Conservation (phyloP, 2,113 vertebrate species). For the Semnopithecus entellus region DNA sequence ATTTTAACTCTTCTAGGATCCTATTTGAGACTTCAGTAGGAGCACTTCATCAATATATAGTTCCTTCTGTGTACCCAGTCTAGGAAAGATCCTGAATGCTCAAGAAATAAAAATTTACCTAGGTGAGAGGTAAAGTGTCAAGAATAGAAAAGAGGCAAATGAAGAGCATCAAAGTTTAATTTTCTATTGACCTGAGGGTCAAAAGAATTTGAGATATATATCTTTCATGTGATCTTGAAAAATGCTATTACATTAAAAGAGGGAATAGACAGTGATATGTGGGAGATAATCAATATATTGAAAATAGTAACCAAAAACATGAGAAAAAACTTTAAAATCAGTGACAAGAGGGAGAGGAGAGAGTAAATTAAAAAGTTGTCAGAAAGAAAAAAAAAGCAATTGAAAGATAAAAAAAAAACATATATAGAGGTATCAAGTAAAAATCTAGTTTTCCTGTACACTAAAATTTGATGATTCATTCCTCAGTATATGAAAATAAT, state of each 20-base stretch:
- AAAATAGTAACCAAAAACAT: neutral
- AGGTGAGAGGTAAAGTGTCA: neutral
- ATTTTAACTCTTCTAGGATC: neutral
- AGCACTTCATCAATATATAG: neutral
- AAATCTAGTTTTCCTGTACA: neutral
- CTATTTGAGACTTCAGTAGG: neutral
- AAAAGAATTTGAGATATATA: slow-evolving; percentile 3
- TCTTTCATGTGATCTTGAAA: neutral
- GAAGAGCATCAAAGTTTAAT: neutral
- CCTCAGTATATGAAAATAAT: neutral
- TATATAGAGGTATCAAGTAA: neutral
- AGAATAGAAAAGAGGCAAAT: neutral
- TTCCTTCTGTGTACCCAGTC: neutral
- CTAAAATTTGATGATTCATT: neutral
- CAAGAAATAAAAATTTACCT: neutral
- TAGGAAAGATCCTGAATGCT: neutral
- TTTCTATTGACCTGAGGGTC: neutral
- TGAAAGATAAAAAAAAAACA: neutral
- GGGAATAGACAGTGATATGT: neutral
- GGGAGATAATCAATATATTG: neutral
- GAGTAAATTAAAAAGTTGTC: neutral
- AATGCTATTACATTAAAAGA: neutral
- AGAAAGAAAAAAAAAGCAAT: neutral
- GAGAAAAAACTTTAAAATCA: neutral
- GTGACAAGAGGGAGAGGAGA: neutral